Evolutionary conservation across 2,888 invertebrate species (phyloP).

Genomic region (Cenopis cana): DNA sequence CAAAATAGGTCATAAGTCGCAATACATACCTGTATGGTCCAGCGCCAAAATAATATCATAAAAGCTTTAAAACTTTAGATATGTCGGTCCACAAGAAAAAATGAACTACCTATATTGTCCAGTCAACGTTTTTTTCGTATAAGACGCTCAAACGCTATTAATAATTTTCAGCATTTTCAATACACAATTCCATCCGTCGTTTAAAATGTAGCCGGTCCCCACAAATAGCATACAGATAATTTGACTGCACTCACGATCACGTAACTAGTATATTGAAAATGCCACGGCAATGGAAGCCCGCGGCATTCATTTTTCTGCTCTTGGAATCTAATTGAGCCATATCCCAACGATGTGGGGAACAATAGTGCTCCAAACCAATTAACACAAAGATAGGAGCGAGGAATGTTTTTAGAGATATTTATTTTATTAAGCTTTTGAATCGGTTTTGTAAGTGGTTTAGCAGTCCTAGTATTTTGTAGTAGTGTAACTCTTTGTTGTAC

Average conservation of each 20-base stretch:
- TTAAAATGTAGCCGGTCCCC: neutral
- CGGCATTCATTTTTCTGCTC: slow-evolving; percentile 43
- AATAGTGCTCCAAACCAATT: slow-evolving; percentile 19
- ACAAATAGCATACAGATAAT: neutral
- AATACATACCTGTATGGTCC: no score
- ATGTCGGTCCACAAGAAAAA: no score
- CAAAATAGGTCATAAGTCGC: no score
- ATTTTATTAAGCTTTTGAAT: neutral
- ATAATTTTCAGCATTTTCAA: no score
- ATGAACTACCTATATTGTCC: no score
- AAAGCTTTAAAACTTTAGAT: no score
- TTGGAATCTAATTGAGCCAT: slow-evolving; percentile 46
- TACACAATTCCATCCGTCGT: neutral
- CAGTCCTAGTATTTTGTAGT: no score
- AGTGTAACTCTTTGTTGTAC: no score
- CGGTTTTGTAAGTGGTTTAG: no score
- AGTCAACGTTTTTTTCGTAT: no score
- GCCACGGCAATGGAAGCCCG: slow-evolving; percentile 42
- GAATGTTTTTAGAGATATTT: neutral
- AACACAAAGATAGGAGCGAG: neutral
- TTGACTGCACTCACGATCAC: slow-evolving; percentile 37
- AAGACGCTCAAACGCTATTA: no score
- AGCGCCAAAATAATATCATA: no score
- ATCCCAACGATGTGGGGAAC: slow-evolving; percentile 18
- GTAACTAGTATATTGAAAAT: slow-evolving; percentile 42